phyloP scores from a whole-genome alignment of 2,113 vertebrate species.

The Telmatochromis brachygnathus region DNA sequence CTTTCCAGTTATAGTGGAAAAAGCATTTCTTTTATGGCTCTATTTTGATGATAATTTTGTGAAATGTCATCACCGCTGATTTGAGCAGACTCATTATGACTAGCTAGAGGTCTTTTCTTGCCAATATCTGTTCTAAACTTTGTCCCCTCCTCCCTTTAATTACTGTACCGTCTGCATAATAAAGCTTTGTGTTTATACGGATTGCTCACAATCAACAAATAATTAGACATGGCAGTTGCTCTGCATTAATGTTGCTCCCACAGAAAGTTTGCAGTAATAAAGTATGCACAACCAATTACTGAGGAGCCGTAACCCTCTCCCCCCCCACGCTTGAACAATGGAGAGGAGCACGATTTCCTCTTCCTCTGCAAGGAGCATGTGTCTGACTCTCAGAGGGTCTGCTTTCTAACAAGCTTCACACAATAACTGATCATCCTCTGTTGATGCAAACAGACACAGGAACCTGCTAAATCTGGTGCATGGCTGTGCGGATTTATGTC shows the following conservation, averaged over 20 bases:
- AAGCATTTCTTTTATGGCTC: neutral
- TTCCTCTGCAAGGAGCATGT: neutral
- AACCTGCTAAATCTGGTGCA: conserved; percentile 33
- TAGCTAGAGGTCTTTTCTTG: neutral
- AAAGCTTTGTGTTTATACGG: conserved; percentile 16
- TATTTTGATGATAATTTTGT: neutral
- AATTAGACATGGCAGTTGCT: conserved; percentile 35
- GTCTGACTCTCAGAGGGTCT: conserved; percentile 19
- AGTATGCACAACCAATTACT: conserved; percentile 21
- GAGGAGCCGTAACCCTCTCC: neutral
- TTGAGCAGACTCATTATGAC: neutral
- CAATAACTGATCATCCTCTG: neutral
- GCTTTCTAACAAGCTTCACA: conserved; percentile 12
- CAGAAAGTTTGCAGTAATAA: conserved; percentile 8
- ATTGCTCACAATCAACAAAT: conserved; percentile 22
- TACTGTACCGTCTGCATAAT: neutral
- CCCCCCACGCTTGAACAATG: conserved; percentile 27
- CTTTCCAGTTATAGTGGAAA: neutral
- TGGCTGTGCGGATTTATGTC: neutral
- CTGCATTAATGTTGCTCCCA: conserved; percentile 1
- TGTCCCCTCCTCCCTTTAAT: neutral
- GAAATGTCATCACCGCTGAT: neutral
- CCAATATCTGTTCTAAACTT: neutral
- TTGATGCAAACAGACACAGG: conserved; percentile 27
- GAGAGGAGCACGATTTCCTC: conserved; percentile 20